Base-by-base conservation (phyloP, 2,888 invertebrate species). In the Molorchus minor region DNA sequence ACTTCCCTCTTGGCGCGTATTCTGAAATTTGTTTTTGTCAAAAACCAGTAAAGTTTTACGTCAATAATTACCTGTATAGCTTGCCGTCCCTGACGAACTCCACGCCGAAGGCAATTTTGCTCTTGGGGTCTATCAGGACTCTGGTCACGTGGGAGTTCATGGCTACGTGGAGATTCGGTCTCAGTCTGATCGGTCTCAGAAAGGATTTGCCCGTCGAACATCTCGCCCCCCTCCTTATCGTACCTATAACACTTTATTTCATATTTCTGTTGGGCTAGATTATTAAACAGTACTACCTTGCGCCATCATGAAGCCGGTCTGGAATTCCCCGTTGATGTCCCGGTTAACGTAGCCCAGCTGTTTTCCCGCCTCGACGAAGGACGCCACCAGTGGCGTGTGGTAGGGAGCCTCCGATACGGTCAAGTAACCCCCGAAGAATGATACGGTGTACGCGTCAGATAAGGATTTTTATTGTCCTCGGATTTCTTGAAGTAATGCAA, bases 201-300 rank as follows among this genome's bases (percentile, higher is more conserved):
- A 94, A 96, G 0, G 94, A 94, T 81, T 95, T 94, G 0, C 92
- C 89, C 0, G 94, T 92, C 3, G 94, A 94, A 75, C 96, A 96
- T 0, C 96, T 85, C 29, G 93, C 89, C 0, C 95, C 95, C 13
- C 89, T 83, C 56, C 92, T 79, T 0, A 88, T 82, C 0, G 92
- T 91, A 0, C 92, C 92, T 65, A 12, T 15, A 53, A 57, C 10
- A 30, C 35, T 17, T n/a, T n/a, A n/a, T n/a, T n/a, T n/a, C n/a
- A n/a, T n/a, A n/a, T n/a, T n/a, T n/a, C n/a, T n/a, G n/a, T n/a
- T n/a, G n/a, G n/a, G n/a, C n/a, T n/a, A n/a, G n/a, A n/a, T n/a
- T n/a, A n/a, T n/a, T n/a, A n/a, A 66, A 1, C 3, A 35, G 38
- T 30, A 10, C 16, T 8, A 2, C 92, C 92, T 77, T 94, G 94